Base-by-base conservation (phyloP, 2,888 invertebrate species). In the Oxytorus armatus region DNA sequence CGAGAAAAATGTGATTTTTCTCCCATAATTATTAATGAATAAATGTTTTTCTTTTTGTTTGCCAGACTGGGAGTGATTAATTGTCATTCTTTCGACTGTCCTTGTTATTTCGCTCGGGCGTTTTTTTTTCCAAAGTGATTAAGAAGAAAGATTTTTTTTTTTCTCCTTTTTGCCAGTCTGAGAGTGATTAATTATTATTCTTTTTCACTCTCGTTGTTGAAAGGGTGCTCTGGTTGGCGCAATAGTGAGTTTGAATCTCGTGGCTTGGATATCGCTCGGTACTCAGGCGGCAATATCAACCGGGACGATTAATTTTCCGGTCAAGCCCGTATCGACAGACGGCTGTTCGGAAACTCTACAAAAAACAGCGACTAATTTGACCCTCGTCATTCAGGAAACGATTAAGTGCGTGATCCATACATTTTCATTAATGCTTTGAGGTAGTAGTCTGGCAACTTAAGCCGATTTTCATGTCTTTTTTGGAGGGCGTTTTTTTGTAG, bases 221-320 rank as follows among this genome's bases (percentile, higher is more conserved):
- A 53, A 95, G 95, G 95, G 95, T 5, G 95, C 95, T 0, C 87
- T 96, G 66, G 93, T 92, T 0, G 95, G 96, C 0, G 95, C 95
- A 0, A 81, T 95, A 3, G 87, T 92, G 0, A 95, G 95, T 23
- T 93, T 95, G 0, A 85, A 93, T 21, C 90, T 95, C 1, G 94
- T 95, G 1, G 94, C 94, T 0, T 95, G 95, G 95, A 95, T 95
- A 63, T 95, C 95, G 0, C 90, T 95, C 1, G 95, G 95, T 5
- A 95, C 95, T 0, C 95, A 96, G 88, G 93, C 95, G 7, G 94
- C 95, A 8, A 94, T 95, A 92, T 93, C 95, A 0, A 92, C 93
- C 8, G 95, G 95, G 0, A 92, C 93, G 3, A 95, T 96, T 61
- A 89, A 92, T 1, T 93, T 94, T 66, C 92, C 93, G 0, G 93